Evolutionary conservation across 2,797 vertebrate genomes (phyloP), one percentile per base, ranked within the genome.

Genomic region (Eulemur rubriventer): DNA sequence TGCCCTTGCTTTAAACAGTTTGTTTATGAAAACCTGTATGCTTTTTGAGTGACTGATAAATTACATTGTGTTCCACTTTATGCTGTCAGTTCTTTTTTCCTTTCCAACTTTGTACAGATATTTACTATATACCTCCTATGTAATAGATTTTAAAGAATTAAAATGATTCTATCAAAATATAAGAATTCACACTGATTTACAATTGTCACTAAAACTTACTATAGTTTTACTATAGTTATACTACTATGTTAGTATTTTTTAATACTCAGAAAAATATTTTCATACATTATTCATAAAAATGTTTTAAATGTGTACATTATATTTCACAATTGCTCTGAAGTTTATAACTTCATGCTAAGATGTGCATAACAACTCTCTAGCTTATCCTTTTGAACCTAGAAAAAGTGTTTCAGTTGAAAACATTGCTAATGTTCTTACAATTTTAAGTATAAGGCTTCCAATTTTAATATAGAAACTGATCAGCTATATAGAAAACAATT

Each of bases 401-500:
- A 86, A 85, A 92, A 81, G 0, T 6, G 18, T 26, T 96, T 87
- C 48, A 41, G 52, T 18, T 92, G 48, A 94, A 89, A 93, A 69
- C 18, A 88, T 2, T 65, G 79, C 38, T 83, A 92, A 91, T 70
- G 13, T 35, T 96, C 92, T 92, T 52, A 91, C 17, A 82, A 65
- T 65, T 94, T 61, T 85, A 92, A 92, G 91, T 55, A 90, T 50
- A 26, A 82, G 35, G 20, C 26, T 95, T 97, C 73, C 70, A 88
- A 82, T 76, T 94, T 82, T 91, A 97, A 96, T 86, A 78, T 38
- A 87, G 73, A 28, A 95, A 88, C 57, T 89, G 57, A 95, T 61
- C 1, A 18, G 57, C 41, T 95, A 94, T 94, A 83, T 95, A 93
- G 92, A 96, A 93, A 72, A 17, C 48, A 91, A 92, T 87, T 92